Percentiles rank a stretch among this genome's conserved stretches.
Conservation (phyloP, 2,888 invertebrate genomes). For the Cynaeus angustus region DNA sequence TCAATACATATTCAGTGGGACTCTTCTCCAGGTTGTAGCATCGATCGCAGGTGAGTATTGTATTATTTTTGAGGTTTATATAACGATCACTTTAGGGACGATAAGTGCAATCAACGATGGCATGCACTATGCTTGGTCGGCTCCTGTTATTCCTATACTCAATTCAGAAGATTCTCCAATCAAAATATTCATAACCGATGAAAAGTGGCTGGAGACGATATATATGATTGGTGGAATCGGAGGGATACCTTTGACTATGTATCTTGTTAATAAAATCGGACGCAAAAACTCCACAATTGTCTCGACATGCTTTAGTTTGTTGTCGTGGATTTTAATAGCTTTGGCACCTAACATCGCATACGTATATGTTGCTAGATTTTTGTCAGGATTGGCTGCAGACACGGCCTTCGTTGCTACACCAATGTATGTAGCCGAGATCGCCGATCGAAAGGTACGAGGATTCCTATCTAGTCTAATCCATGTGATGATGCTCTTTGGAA, state of each 20-base stretch:
- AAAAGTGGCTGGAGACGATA: constrained; percentile 62
- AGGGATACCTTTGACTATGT: constrained; percentile 65
- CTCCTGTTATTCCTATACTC: constrained; percentile 67
- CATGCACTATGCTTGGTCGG: constrained; percentile 69
- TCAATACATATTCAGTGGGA: constrained; percentile 37
- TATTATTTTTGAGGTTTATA: too few species aligned
- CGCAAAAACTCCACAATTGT: constrained; percentile 65
- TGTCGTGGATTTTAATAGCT: constrained; percentile 67
- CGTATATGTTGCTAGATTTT: constrained; percentile 64
- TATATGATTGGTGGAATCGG: constrained; percentile 61
- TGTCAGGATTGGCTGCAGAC: constrained; percentile 67
- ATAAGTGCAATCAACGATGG: constrained; percentile 69
- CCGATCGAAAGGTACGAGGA: constrained; percentile 68
- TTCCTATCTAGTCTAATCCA: constrained; percentile 67
- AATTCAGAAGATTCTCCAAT: constrained; percentile 63
- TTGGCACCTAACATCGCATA: constrained; percentile 59
- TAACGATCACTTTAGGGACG: constrained; percentile 61
- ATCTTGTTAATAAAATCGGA: constrained; percentile 63
- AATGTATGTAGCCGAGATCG: constrained; percentile 69
- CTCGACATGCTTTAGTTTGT: constrained; percentile 62
- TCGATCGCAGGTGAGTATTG: constrained; percentile 42
- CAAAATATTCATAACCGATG: constrained; percentile 58
- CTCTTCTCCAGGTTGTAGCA: constrained; percentile 45
- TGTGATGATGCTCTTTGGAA: constrained; percentile 68
- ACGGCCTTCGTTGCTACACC: constrained; percentile 69